Conservation (phyloP, 2,888 invertebrate genomes). For the Xylocampa areola region DNA sequence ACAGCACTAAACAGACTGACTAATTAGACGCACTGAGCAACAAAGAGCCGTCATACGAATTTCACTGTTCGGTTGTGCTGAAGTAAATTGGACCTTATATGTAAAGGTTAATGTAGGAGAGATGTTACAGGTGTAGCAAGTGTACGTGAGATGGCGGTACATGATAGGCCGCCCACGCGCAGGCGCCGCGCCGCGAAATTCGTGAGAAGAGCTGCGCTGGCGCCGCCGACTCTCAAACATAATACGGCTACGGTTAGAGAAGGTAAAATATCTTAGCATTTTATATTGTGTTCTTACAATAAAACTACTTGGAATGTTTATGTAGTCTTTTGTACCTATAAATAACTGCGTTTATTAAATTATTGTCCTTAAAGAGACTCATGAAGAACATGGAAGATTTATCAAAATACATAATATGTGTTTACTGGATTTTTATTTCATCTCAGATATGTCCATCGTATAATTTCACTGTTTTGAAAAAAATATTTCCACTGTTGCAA, state of each 20-base stretch:
- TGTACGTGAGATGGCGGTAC: conserved; percentile 83
- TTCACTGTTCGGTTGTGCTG: conserved; percentile 53
- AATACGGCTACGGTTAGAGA: conserved; percentile 62
- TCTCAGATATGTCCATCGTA: too few relatives aligned
- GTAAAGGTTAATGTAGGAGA: conserved; percentile 60
- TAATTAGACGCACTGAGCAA: conserved; percentile 88
- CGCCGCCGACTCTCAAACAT: conserved; percentile 74
- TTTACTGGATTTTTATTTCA: not conserved
- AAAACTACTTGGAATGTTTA: conserved; percentile 44
- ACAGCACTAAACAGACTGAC: conserved; percentile 87
- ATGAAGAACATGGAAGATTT: conserved; percentile 1
- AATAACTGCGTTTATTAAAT: conserved; percentile 31
- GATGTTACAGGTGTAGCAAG: conserved; percentile 66
- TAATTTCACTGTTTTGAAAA: too few relatives aligned
- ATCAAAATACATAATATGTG: not conserved
- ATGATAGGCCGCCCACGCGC: conserved; percentile 87
- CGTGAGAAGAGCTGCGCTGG: conserved; percentile 85
- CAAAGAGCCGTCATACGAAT: conserved; percentile 78
- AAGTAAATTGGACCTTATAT: conserved; percentile 66
- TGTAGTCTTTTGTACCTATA: conserved; percentile 30
- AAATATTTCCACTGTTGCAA: too few relatives aligned
- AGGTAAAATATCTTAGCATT: conserved; percentile 54
- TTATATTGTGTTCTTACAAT: conserved; percentile 50
- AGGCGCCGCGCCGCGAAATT: conserved; percentile 87
- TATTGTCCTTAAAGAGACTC: not conserved